A percentile compares a stretch with the other conserved stretches of the same genome.
phyloP scores from a whole-genome alignment of 1,140 invertebrate genomes.

The Stenopsyche tienmushanensis region DNA sequence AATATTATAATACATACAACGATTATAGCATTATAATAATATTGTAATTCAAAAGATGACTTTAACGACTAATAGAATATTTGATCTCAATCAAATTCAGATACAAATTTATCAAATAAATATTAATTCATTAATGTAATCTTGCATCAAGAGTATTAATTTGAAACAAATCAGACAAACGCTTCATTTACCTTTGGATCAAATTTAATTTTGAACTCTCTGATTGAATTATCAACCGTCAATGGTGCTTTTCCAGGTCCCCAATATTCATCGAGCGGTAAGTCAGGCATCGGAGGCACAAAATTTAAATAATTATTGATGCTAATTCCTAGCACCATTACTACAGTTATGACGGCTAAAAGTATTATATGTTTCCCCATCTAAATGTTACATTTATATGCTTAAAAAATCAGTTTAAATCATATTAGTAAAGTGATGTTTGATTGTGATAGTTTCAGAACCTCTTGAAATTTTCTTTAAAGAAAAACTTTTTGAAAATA shows the following conservation, averaged over 20 bases:
- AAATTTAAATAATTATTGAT: too few species aligned
- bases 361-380: too few species aligned
- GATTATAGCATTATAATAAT: too few species aligned
- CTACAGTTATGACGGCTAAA: too few species aligned
- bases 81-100: neutral
- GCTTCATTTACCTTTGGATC: constrained; percentile 28
- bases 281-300: constrained; percentile 25
- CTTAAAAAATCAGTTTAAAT: neutral
- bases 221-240: constrained; percentile 18
- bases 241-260: constrained; percentile 29
- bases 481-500: too few species aligned
- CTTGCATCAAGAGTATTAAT: neutral
- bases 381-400: neutral
- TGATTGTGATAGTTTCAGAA: too few species aligned
- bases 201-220: constrained; percentile 26
- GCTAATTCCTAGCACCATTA: too few species aligned
- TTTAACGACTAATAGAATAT: too few species aligned
- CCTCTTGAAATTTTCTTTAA: too few species aligned
- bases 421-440: too few species aligned
- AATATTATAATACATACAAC: too few species aligned
- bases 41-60: too few species aligned
- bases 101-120: neutral
- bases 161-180: neutral
- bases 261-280: constrained; percentile 31
- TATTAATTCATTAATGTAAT: constrained; percentile 2